Base-by-base conservation (phyloP, 2,797 vertebrate genomes). In the Synanceia verrucosa region DNA sequence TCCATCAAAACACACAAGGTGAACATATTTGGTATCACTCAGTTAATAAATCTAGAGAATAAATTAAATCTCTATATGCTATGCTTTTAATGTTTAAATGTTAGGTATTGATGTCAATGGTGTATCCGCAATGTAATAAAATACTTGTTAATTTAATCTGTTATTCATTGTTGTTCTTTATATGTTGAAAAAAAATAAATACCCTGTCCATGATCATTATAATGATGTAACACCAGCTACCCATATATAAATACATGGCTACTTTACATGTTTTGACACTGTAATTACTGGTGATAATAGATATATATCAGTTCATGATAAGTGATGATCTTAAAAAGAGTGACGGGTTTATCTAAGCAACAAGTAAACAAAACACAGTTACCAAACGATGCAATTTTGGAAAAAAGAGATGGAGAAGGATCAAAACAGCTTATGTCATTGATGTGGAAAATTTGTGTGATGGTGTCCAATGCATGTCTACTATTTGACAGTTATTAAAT, bases 381-480 rank as follows among this genome's bases (percentile, higher is more conserved):
- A 79, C 24, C 70, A 60, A 62, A 71, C 75, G 18, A 57, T 66
- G 34, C 46, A 76, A 80, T 85, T 77, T 77, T 55, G 29, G 23
- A 19, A 46, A 62, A n/a, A 26, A 61, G 34, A 23, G 44, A 64
- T 21, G 47, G 43, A 65, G 39, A 68, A 41, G 23, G 5, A 43
- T 64, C 28, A 33, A 24, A 81, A 84, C 67, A 83, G 81, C n/a
- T 84, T 87, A 76, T 61, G 65, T 68, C 88, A 88, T 24, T 44
- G 24, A 76, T 76, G 64, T 78, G 82, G 82, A 76, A 84, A 84
- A 58, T 76, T 16, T 34, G 48, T 57, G 47, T 53, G 48, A 67
- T 60, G 55, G 21, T 55, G 71, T 81, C 69, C 51, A 76, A 65
- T 19, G 34, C 53, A 69, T 65, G 77, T 76, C 57, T 41, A 65